Percentiles rank a stretch among this genome's conserved stretches.
Evolutionary conservation across 2,113 vertebrate genomes (phyloP).

Genomic region (Psittacula cyanocephala): DNA sequence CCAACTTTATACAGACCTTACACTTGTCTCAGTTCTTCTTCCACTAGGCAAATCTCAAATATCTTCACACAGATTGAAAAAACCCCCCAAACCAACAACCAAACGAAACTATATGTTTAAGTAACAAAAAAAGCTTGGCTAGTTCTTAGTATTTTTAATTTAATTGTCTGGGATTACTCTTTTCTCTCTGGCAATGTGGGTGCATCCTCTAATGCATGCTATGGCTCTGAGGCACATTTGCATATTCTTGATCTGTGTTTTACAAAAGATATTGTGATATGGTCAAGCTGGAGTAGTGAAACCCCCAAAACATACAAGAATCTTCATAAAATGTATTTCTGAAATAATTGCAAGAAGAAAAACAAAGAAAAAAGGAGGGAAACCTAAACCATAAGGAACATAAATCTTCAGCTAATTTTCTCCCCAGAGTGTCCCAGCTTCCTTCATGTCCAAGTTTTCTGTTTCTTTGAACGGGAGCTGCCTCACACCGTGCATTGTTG

Average conservation of each 20-base stretch:
- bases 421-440: neutral
- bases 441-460: neutral
- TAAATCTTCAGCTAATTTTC: neutral
- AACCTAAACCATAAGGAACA: neutral
- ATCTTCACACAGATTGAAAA: neutral
- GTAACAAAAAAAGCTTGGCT: neutral
- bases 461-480: neutral
- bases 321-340: neutral
- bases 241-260: neutral
- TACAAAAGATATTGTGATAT: neutral
- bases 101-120: neutral
- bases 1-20: neutral
- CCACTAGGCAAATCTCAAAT: neutral
- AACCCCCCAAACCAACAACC: fast-evolving
- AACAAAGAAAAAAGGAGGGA: neutral
- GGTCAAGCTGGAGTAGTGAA: neutral
- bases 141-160: neutral
- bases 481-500: fast-evolving
- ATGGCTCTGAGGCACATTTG: neutral
- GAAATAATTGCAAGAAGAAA: neutral
- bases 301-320: fast-evolving
- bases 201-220: neutral
- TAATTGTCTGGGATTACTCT: neutral
- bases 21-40: neutral
- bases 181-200: neutral